A percentile compares a stretch with the other conserved stretches of the same genome.
These are phyloP conservation scores for Shargacucullia verbasci DNA, from an alignment of 2,888 invertebrate genomes.

Conservation along the genomic window DNA sequence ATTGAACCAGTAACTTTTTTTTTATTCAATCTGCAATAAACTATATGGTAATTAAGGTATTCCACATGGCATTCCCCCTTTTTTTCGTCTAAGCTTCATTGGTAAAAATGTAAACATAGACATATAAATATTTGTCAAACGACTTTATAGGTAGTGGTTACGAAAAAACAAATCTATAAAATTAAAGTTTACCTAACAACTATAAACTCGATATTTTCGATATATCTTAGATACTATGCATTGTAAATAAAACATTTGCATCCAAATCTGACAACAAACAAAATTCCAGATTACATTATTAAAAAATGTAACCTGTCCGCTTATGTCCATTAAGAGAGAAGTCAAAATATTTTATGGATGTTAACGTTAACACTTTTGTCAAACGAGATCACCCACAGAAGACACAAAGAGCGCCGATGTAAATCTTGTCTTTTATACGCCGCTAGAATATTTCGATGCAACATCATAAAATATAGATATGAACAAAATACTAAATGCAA, in stretches of 20 bases:
- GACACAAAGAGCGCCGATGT: constrained; percentile 81
- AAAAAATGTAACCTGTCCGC: constrained; percentile 67
- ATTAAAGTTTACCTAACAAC: too few species aligned
- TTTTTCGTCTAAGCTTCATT: too few species aligned
- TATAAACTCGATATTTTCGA: too few species aligned
- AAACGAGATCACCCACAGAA: constrained; percentile 81
- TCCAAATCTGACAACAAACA: constrained; percentile 39
- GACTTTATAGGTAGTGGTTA: too few species aligned
- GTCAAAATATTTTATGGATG: constrained; percentile 88
- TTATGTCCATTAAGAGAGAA: constrained; percentile 79
- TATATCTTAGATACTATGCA: too few species aligned
- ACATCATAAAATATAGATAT: constrained; percentile 84
- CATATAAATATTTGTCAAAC: too few species aligned
- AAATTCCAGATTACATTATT: constrained; percentile 44
- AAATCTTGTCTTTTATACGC: constrained; percentile 79
- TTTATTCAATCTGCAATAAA: too few species aligned
- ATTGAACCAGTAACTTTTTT: too few species aligned
- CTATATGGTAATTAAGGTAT: too few species aligned
- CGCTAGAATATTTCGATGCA: constrained; percentile 72
- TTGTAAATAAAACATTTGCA: constrained; percentile 49
- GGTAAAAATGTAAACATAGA: too few species aligned
- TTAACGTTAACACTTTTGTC: constrained; percentile 87
- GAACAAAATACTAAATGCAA: constrained; percentile 80
- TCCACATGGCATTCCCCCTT: too few species aligned
- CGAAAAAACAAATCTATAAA: too few species aligned